Conservation (phyloP, 2,113 vertebrate species). For the Semicossyphus pulcher region DNA sequence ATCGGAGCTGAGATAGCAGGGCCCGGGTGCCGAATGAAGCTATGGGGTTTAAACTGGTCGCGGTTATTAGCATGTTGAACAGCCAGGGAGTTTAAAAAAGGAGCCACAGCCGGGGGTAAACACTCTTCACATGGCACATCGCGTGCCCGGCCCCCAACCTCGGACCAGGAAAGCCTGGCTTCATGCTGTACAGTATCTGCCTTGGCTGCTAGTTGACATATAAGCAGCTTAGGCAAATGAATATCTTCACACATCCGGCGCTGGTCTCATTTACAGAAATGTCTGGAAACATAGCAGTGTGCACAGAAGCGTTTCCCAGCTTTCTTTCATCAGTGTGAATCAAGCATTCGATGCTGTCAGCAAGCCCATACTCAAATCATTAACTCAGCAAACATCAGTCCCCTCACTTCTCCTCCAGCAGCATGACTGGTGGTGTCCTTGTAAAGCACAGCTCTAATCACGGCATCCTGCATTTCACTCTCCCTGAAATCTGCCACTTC, state of each 20-base stretch:
- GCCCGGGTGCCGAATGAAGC: constrained; percentile 29
- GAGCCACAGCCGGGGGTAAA: constrained; percentile 47
- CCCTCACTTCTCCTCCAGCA: constrained; percentile 23
- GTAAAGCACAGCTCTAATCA: constrained; percentile 50
- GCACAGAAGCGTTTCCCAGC: constrained; percentile 34
- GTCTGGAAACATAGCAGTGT: constrained; percentile 29
- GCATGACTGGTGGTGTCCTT: constrained; percentile 12
- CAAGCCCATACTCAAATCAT: constrained; percentile 44
- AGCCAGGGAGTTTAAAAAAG: constrained; percentile 31
- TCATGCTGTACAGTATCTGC: constrained; percentile 50
- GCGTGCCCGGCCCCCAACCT: constrained; percentile 30
- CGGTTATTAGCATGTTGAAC: constrained; percentile 63
- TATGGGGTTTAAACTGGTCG: constrained; percentile 50
- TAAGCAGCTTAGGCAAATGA: constrained; percentile 65
- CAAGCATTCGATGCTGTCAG: constrained; percentile 54
- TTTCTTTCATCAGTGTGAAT: constrained; percentile 55
- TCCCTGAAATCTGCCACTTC: constrained; percentile 34
- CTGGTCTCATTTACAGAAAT: constrained; percentile 51
- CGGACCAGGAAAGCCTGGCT: constrained; percentile 38
- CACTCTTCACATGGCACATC: constrained; percentile 46
- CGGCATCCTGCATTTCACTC: constrained; percentile 31
- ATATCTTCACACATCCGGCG: constrained; percentile 50
- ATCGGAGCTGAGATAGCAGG: constrained; percentile 46
- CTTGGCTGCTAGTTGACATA: constrained; percentile 56
- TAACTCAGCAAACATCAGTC: constrained; percentile 44